Conservation (phyloP, 2,113 vertebrate species). For the Notechis scutatus region DNA sequence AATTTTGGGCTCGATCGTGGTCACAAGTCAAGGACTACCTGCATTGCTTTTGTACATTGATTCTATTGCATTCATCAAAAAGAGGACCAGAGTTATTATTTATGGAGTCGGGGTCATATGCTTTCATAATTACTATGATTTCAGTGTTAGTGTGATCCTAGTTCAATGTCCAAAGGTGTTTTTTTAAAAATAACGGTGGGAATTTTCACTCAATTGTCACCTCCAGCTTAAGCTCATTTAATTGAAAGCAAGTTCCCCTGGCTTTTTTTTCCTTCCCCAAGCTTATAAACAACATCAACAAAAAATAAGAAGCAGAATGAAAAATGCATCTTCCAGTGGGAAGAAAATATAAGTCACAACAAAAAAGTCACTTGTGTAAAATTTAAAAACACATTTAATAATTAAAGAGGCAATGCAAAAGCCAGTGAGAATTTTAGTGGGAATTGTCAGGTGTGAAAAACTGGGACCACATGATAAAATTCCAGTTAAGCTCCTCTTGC, state of each 20-base stretch:
- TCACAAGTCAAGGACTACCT: not conserved
- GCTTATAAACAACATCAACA: not conserved
- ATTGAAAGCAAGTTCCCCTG: not conserved
- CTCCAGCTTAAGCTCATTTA: not conserved
- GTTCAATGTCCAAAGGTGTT: not conserved
- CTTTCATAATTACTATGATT: not conserved
- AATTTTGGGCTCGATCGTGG: not conserved
- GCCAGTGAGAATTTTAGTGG: not conserved
- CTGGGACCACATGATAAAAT: no score
- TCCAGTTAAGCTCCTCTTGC: no score
- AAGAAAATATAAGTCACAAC: not conserved
- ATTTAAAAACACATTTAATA: not conserved
- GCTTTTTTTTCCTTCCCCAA: not conserved
- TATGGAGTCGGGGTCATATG: not conserved
- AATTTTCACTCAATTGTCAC: not conserved
- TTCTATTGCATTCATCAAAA: not conserved
- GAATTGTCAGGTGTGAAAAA: no score
- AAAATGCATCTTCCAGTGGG: not conserved
- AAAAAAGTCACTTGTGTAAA: not conserved
- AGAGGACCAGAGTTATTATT: not conserved
- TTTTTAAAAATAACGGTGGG: not conserved
- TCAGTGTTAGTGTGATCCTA: not conserved
- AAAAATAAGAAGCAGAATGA: not conserved
- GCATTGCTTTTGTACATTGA: not conserved
- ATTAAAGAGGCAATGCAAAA: not conserved